Base-by-base conservation (phyloP, 2,113 vertebrate genomes). In the Heterotilapia buettikoferi region DNA sequence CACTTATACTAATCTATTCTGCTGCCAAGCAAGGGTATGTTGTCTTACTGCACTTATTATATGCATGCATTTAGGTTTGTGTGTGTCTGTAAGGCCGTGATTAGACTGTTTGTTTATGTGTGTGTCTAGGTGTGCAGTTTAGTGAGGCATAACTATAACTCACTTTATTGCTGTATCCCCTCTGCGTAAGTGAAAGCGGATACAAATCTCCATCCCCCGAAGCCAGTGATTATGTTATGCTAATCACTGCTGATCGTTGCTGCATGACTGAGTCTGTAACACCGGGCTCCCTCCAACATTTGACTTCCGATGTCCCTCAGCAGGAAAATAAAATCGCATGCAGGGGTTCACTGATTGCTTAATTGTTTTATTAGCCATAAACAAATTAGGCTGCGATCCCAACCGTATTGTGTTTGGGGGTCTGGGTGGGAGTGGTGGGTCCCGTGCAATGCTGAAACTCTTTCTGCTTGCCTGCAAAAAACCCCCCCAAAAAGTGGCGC, bases 211-310 rank as follows among this genome's bases (percentile, higher is more conserved):
- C 83, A 63, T 76, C 36, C 90, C 93, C 92, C 40, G 78, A 88
- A 94, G 93, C 89, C 45, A 36, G 59, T 86, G 87, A 93, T 94
- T 89, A 94, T 92, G 78, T 91, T 93, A 92, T 94, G 92, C 84
- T 94, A 93, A 94, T 93, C 87, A 71, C 56, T 73, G 84, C 85
- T 88, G 87, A 94, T 94, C 84, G 87, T 83, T 61, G 57, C 82
- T 83, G 84, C 79, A 73, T 90, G 76, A 81, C 57, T 68, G 82
- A 33, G 80, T 57, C 88, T 78, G 59, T 86, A 88, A 76, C 87
- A 33, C 68, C 3, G 19, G 38, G 45, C 81, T 87, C 9, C 45
- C 40, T 63, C 31, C 11, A 31, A 47, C 71, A 63, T 68, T n/a
- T 68, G 18, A 47, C 79, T 31, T 63, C 26, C 43, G 53, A 52